A percentile compares a stretch with the other conserved stretches of the same genome.
phyloP scores from a whole-genome alignment of 2,113 vertebrate species.

The Clarias magur region DNA sequence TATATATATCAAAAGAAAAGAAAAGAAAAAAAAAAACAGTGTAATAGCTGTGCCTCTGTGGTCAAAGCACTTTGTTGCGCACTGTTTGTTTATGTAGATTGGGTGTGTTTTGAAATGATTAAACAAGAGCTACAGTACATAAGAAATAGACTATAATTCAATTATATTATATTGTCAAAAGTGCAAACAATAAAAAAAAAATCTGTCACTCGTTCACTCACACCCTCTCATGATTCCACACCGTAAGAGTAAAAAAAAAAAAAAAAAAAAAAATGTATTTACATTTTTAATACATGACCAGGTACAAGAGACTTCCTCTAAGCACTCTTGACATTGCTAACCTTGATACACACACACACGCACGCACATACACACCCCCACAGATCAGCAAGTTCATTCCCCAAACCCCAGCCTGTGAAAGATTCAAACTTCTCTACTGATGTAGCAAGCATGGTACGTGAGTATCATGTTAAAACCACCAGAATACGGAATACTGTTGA shows the following conservation, averaged over 20 bases:
- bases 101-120: background rate
- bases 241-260: background rate
- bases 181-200: background rate
- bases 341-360: constrained; percentile 5
- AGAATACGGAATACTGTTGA: background rate
- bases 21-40: too few relatives aligned
- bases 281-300: background rate
- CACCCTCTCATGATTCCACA: background rate
- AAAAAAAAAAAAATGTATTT: background rate
- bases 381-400: constrained; percentile 9
- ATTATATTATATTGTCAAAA: background rate
- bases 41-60: constrained; percentile 1
- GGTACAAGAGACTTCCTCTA: background rate
- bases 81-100: background rate
- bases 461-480: background rate
- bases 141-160: background rate
- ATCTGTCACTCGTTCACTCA: background rate
- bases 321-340: constrained; percentile 4
- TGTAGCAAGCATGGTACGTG: background rate
- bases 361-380: constrained; percentile 1
- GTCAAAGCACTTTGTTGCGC: constrained; percentile 8
- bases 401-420: constrained; percentile 9
- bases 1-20: background rate
- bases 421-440: constrained; percentile 7
- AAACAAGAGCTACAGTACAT: background rate